Conservation (phyloP, 2,113 vertebrate species). For the Oriolus oriolus region DNA sequence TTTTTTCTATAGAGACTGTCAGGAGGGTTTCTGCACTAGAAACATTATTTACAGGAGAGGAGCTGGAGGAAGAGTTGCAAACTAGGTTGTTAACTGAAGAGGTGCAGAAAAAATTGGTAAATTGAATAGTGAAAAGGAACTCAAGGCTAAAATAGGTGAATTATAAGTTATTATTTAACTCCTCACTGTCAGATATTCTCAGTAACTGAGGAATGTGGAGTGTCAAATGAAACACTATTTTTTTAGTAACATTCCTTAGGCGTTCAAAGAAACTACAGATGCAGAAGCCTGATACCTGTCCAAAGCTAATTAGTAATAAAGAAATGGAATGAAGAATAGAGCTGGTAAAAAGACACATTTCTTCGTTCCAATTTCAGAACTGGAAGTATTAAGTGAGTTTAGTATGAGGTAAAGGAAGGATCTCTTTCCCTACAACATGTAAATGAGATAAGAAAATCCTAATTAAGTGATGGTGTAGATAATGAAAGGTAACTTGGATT, state of each 20-base stretch:
- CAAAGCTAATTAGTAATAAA: background rate
- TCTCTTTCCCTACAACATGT: background rate
- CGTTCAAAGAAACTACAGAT: background rate
- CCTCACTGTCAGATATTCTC: background rate
- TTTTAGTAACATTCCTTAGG: background rate
- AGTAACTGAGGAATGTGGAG: background rate
- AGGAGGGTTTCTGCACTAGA: background rate
- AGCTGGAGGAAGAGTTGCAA: background rate
- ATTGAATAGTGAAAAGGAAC: background rate
- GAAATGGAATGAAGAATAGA: background rate
- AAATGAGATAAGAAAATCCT: background rate
- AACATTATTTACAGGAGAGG: slow-evolving; percentile 10
- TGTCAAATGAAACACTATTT: background rate
- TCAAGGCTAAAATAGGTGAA: background rate
- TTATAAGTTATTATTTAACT: background rate
- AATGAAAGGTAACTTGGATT: background rate
- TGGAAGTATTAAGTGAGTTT: background rate
- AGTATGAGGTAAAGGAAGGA: background rate
- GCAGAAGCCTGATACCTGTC: background rate
- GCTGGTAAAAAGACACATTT: background rate
- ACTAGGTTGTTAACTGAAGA: slow-evolving; percentile 13
- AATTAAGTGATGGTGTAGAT: background rate
- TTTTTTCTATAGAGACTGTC: slow-evolving; percentile 26
- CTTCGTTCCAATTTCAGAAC: background rate
- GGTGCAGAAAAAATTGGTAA: background rate